Base-by-base conservation (phyloP, 2,797 vertebrate genomes). In the Anabas testudineus region DNA sequence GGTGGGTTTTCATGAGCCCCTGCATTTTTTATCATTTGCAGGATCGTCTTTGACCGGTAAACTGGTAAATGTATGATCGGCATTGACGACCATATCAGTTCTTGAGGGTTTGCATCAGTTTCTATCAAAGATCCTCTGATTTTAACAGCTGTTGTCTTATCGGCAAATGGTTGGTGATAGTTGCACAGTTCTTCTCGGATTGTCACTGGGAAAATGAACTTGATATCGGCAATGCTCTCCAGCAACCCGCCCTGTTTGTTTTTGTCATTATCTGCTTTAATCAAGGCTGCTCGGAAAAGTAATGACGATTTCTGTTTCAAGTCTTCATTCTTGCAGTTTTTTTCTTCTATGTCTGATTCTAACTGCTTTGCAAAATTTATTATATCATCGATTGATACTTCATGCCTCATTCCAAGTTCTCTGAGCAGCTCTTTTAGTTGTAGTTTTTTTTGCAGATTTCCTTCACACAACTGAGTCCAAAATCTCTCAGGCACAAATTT, bases 11-110 rank as follows among this genome's bases (percentile, higher is more conserved):
- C 68, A 55, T 91, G 56, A 24, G 87, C 92, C 46, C 93, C 94
- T 26, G 36, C 87, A 10, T 62, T 26, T 37, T 15, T 68, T 5
- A 94, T 8, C 24, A 54, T 56, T 24, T 83, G 0, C 34, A 46
- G 13, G 3, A 74, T 0, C 0, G 16, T 4, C 8, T 0, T 0
- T 36, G 21, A 18, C 21, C 1, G 42, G 43, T 24, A 63, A 43
- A 1, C 0, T 21, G 53, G 64, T 16, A 86, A 0, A 2, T 88
- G 48, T 45, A 95, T 87, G 28, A 95, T 90, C 57, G 92, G 82
- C 84, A 94, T 90, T 36, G 91, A 85, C 16, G 93, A 76, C 94
- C 94, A 95, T 78, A 94, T 90, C 16, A 94, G 39, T 21, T 76
- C 55, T 22, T 92, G 87, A 69, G 89, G 22, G 0, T 24, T 22